These are phyloP conservation scores for Napeogenes inachia DNA, from an alignment of 2,888 invertebrate genomes.

Conservation along the genomic window DNA sequence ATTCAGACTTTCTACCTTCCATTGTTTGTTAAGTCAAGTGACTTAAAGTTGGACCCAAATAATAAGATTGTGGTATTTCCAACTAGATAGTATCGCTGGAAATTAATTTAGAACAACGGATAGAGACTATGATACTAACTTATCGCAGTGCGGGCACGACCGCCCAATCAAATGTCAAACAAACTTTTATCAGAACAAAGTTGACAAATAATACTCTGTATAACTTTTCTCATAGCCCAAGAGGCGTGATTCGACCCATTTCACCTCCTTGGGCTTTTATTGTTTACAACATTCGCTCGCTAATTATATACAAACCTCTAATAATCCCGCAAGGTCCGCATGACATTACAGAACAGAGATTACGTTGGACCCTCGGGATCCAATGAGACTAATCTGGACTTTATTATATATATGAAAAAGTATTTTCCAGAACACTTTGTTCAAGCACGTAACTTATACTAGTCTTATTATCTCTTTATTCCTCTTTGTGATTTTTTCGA, in stretches of 20 bases:
- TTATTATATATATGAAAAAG: too few relatives aligned
- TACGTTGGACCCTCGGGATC: not conserved
- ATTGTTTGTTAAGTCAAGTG: not conserved
- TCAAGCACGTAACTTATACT: too few relatives aligned
- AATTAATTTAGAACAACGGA: constrained; percentile 54
- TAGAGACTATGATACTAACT: constrained; percentile 45
- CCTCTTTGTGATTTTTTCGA: too few relatives aligned
- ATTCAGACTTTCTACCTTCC: too few relatives aligned
- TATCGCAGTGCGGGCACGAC: constrained; percentile 58
- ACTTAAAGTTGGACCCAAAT: not conserved
- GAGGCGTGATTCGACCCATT: constrained; percentile 48
- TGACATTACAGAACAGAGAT: constrained; percentile 4
- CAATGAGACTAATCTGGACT: not conserved
- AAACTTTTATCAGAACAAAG: constrained; percentile 73
- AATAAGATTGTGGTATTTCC: not conserved
- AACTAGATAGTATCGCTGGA: constrained; percentile 30
- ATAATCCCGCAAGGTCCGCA: constrained; percentile 18
- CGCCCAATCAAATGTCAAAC: constrained; percentile 73
- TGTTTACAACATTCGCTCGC: constrained; percentile 19
- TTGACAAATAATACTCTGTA: constrained; percentile 72
- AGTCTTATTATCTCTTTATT: too few relatives aligned
- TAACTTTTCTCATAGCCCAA: constrained; percentile 65
- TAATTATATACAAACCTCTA: constrained; percentile 10
- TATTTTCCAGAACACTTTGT: too few relatives aligned
- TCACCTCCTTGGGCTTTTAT: constrained; percentile 28